These are phyloP conservation scores for Drosophila melanosoma DNA, from an alignment of 2,888 invertebrate genomes.

Conservation along the genomic window DNA sequence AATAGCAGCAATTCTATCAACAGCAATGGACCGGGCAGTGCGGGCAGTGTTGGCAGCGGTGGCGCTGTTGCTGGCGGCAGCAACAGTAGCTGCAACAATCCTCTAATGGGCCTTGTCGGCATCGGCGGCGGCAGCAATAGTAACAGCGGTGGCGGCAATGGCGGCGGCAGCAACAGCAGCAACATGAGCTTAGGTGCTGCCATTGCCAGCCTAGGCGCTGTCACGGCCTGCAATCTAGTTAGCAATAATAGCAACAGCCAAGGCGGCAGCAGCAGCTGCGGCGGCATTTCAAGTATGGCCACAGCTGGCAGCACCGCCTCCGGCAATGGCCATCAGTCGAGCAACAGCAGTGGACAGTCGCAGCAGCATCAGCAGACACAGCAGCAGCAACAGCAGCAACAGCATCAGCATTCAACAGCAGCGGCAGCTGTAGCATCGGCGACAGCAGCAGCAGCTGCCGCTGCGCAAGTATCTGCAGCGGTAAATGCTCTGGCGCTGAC, in stretches of 20 bases:
- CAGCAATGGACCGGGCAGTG: constrained; percentile 77
- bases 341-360: constrained; percentile 25
- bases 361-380: constrained; percentile 57
- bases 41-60: constrained; percentile 66
- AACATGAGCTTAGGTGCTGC: constrained; percentile 29
- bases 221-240: constrained; percentile 30
- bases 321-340: constrained; percentile 53
- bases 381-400: constrained; percentile 44
- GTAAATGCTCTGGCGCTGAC: constrained; percentile 54
- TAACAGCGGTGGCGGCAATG: constrained; percentile 45
- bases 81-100: constrained; percentile 28
- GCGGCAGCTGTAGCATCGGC: constrained; percentile 38
- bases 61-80: constrained; percentile 41
- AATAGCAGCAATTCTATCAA: constrained; percentile 64
- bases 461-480: constrained; percentile 61
- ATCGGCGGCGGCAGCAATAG: constrained; percentile 59
- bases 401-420: constrained; percentile 47
- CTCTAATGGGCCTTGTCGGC: constrained; percentile 21
- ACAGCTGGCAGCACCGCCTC: constrained; percentile 44
- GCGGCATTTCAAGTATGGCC: constrained; percentile 40
- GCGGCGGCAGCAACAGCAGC: constrained; percentile 44
- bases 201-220: constrained; percentile 18
- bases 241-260: constrained; percentile 30
- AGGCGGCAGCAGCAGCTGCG: constrained; percentile 42
- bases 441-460: constrained; percentile 44